Conservation (phyloP, 2,888 invertebrate species). For the Rosalia funebris region DNA sequence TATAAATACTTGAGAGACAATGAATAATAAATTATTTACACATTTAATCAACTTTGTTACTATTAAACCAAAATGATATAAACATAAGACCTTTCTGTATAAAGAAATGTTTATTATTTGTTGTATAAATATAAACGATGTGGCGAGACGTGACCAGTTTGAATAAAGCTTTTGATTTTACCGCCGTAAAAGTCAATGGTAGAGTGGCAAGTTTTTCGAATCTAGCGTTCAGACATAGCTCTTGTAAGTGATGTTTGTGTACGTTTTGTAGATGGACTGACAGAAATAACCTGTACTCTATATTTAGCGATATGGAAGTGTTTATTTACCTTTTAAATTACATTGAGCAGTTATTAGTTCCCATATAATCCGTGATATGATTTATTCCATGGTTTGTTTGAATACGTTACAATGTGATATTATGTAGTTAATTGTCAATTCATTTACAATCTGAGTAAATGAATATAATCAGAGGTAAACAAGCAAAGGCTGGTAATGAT, state of each 20-base stretch:
- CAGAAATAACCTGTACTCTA: constrained; percentile 35
- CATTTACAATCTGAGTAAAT: constrained; percentile 11
- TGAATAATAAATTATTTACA: constrained; percentile 27
- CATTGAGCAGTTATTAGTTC: constrained; percentile 8
- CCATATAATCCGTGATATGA: background rate
- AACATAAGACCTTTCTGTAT: constrained; percentile 34
- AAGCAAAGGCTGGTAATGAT: constrained; percentile 11
- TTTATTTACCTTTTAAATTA: constrained; percentile 30
- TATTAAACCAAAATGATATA: constrained; percentile 30
- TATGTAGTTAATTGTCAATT: constrained; percentile 13
- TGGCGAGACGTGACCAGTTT: constrained; percentile 42
- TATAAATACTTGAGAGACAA: constrained; percentile 17
- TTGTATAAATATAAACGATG: constrained; percentile 36
- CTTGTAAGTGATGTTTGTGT: constrained; percentile 26
- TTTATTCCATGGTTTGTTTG: constrained; percentile 3
- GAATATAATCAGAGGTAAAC: constrained; percentile 12
- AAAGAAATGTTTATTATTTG: constrained; percentile 38
- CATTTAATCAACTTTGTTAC: constrained; percentile 31
- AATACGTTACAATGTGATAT: constrained; percentile 8
- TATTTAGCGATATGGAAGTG: constrained; percentile 26
- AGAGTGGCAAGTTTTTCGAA: constrained; percentile 33
- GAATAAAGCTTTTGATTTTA: constrained; percentile 39
- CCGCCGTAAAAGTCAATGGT: constrained; percentile 36
- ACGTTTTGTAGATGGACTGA: constrained; percentile 23
- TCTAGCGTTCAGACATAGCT: constrained; percentile 32